Conservation (phyloP, 2,888 invertebrate genomes). For the Metalampra italica region DNA sequence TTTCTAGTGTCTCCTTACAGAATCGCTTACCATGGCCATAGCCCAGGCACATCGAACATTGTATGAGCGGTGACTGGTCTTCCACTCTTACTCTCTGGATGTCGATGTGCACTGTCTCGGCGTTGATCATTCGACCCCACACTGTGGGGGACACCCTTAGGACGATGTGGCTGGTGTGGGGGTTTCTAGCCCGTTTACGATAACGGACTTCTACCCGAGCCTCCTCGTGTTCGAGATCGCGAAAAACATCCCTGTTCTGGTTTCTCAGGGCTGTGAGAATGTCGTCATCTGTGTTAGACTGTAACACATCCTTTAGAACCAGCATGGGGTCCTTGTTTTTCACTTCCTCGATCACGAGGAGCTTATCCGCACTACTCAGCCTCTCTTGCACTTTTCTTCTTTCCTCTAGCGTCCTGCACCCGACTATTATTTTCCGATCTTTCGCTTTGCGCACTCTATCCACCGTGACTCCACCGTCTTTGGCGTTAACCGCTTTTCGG, state of each 20-base stretch:
- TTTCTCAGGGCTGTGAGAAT: background rate
- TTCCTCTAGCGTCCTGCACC: slow-evolving; percentile 6
- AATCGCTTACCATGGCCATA: background rate
- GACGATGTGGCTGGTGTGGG: background rate
- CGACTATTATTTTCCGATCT: slow-evolving; percentile 10
- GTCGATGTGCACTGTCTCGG: background rate
- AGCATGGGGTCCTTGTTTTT: slow-evolving; percentile 1
- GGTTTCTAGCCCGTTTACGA: background rate
- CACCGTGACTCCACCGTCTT: slow-evolving; percentile 4
- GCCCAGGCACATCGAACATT: slow-evolving; percentile 1
- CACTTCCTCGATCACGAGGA: background rate
- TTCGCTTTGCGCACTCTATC: slow-evolving; percentile 8
- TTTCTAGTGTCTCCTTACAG: slow-evolving; percentile 1
- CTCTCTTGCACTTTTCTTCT: background rate
- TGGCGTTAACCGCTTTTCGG: slow-evolving; percentile 11
- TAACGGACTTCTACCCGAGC: background rate
- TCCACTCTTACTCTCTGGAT: background rate
- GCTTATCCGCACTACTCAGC: background rate
- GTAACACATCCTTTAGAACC: background rate
- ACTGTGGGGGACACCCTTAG: slow-evolving; percentile 1
- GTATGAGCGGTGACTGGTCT: slow-evolving; percentile 18
- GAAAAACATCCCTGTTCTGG: background rate
- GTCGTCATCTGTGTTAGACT: background rate
- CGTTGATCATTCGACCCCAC: slow-evolving; percentile 1
- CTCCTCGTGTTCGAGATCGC: background rate